Evolutionary conservation across 2,888 invertebrate genomes (phyloP), one percentile per base, ranked within the genome.

Genomic region (Lochmaea crataegi): DNA sequence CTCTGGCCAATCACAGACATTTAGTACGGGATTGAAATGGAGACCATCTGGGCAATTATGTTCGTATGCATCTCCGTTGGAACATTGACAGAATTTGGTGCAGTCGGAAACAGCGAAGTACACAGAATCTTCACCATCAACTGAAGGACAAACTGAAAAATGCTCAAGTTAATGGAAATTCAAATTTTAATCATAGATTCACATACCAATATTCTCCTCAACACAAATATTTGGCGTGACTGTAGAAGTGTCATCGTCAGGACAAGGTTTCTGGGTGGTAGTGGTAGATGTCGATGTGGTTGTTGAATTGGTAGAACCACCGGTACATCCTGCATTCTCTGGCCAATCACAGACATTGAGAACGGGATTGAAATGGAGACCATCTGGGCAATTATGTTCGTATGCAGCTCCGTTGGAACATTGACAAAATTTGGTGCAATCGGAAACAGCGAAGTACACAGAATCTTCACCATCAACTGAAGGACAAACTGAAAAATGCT

Each of bases 1-100:
- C 42, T 72, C 61, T 11, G 80, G 81, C 73, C 73, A 81, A 71
- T 81, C 82, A 42, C 81, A 82, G 14, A 78, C 78, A 61, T 78
- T 76, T 63, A 77, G 32, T 10, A n/a, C 26, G 0, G 77, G 75
- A 70, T 80, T 79, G 58, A 80, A 82, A 65, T 80, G 77, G 11
- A 80, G 71, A 16, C 72, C 76, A n/a, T 41, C 63, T 16, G 80
- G 79, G 71, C 82, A 82, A 14, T 75, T 66, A 48, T 77, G 76
- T n/a, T 76, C 18, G 57, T 79, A 77, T 0, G 80, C 71, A 9
- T 74, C 73, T n/a, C 82, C 82, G 63, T 81, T 80, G 9, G 76
- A 76, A 65, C 79, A 79, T 63, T 76, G 73, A 60, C 73, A 79
- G 53, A 78, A 79, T 60, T 77, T 78, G 5, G 74, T 72, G 51